Conservation (phyloP, 37 sponge, comb jelly and placozoan species). For the Petrosia ficiformis region DNA sequence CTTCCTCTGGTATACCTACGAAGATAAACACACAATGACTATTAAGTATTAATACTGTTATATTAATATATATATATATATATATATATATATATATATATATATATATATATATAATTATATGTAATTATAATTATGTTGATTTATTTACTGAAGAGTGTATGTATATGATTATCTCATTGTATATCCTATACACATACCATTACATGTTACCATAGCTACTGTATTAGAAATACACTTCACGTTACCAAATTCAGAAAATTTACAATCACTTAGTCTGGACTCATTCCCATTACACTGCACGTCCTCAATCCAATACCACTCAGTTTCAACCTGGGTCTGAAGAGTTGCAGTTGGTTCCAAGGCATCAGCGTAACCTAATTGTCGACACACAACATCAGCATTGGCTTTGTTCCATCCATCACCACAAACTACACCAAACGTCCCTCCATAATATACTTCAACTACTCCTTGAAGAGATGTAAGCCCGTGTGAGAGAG, state of each 20-base stretch:
- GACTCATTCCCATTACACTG: background rate
- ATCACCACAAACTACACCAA: slow-evolving; percentile 1
- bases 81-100: no score
- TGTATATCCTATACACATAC: no score
- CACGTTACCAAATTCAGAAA: background rate
- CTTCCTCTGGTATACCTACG: background rate
- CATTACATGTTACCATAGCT: background rate
- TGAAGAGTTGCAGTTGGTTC: background rate
- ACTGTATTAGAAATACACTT: background rate
- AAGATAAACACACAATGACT: background rate
- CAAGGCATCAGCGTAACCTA: slow-evolving; percentile 15
- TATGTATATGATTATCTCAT: no score
- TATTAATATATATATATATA: no score
- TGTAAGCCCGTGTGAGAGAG: background rate
- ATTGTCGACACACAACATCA: slow-evolving; percentile 34
- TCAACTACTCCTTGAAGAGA: background rate
- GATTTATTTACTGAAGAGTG: no score
- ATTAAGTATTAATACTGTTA: background rate
- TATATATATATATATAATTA: no score
- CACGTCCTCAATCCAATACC: background rate
- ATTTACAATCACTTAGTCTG: background rate
- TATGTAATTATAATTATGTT: no score
- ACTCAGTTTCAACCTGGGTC: background rate
- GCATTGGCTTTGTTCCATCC: background rate
- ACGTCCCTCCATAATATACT: background rate